A percentile compares a stretch with the other conserved stretches of the same genome.
phyloP scores from a whole-genome alignment of 1,140 invertebrate genomes.

The Drosophila serrata region DNA sequence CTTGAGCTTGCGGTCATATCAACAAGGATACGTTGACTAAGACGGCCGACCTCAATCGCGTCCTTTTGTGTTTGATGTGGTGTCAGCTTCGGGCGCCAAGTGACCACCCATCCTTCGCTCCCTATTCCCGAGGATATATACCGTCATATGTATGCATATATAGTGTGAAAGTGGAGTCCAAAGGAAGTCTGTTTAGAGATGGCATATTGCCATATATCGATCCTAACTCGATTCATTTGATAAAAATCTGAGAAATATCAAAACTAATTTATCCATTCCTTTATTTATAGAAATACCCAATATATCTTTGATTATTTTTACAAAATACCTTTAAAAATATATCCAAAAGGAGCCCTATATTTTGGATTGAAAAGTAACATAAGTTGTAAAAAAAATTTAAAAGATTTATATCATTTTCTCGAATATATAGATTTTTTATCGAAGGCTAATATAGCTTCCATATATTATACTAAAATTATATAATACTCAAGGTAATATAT shows the following conservation, averaged over 20 bases:
- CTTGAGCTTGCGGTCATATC: conserved; percentile 51
- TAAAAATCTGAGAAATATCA: neutral
- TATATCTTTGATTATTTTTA: neutral
- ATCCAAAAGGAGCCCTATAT: neutral
- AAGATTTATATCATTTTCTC: fast-evolving
- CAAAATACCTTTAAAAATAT: neutral
- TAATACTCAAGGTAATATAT: too few species aligned
- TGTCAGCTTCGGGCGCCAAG: conserved; percentile 25
- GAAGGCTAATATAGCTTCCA: neutral
- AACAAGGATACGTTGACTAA: conserved; percentile 49
- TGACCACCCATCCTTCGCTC: neutral
- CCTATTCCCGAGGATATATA: neutral
- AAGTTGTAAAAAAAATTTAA: neutral
- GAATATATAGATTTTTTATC: neutral
- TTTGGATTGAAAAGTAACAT: neutral
- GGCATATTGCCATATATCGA: too few species aligned
- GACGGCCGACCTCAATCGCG: conserved; percentile 44
- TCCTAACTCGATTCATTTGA: too few species aligned
- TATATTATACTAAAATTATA: too few species aligned
- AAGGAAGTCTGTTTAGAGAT: neutral
- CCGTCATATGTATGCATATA: neutral
- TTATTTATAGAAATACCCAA: neutral
- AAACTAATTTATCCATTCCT: neutral
- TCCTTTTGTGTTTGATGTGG: conserved; percentile 47
- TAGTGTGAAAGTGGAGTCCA: neutral